Evolutionary conservation across 1,140 invertebrate species (phyloP).

Genomic region (Copidosoma floridanum): DNA sequence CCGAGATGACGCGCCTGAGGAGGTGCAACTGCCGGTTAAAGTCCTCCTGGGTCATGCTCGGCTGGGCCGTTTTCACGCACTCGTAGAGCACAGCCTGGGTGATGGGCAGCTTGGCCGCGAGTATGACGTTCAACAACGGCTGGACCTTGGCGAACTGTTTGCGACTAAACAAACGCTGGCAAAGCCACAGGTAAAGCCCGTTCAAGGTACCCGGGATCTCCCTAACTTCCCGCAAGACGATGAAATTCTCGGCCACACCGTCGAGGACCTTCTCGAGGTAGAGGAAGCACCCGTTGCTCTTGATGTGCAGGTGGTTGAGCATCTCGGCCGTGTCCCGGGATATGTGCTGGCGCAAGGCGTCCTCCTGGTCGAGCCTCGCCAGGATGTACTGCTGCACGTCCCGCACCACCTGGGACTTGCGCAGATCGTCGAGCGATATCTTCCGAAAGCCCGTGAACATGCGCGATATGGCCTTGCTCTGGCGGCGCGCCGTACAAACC

Average conservation of each 20-base stretch:
- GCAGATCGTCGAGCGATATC: constrained; percentile 84
- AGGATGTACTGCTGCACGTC: constrained; percentile 96
- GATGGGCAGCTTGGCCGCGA: constrained; percentile 83
- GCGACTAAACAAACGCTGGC: constrained; percentile 86
- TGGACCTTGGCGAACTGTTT: constrained; percentile 85
- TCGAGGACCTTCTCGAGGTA: constrained; percentile 92
- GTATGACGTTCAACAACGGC: constrained; percentile 81
- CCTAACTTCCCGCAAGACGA: constrained; percentile 79
- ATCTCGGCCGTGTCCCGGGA: constrained; percentile 86
- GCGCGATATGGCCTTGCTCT: constrained; percentile 80
- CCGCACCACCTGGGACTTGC: constrained; percentile 82
- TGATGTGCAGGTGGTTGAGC: constrained; percentile 92
- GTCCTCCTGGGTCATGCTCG: constrained; percentile 77
- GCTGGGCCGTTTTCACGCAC: constrained; percentile 79
- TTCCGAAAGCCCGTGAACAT: constrained; percentile 95
- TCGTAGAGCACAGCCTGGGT: constrained; percentile 77
- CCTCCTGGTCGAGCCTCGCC: constrained; percentile 82
- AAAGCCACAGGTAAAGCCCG: constrained; percentile 92
- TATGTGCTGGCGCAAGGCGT: constrained; percentile 75
- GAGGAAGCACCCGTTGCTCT: constrained; percentile 93
- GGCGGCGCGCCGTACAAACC: constrained; percentile 85
- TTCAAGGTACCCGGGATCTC: constrained; percentile 94
- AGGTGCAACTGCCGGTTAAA: constrained; percentile 80
- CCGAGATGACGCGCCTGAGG: constrained; percentile 69
- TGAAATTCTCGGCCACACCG: constrained; percentile 89